Conservation (phyloP, 2,888 invertebrate genomes). For the Alcis repandata region DNA sequence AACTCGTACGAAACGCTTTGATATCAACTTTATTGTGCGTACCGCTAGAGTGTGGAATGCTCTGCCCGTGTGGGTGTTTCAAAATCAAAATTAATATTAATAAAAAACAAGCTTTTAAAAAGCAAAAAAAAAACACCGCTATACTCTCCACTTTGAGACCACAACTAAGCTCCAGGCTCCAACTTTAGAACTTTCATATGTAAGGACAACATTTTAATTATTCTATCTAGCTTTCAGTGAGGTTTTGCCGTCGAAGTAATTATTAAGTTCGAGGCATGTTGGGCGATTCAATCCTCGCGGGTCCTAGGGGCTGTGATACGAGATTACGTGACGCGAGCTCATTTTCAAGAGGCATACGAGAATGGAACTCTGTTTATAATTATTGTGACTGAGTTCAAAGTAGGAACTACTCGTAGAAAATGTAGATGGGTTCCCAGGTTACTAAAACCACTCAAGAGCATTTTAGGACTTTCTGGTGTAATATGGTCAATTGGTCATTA, state of each 20-base stretch:
- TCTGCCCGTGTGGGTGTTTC: too few relatives aligned
- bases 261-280: constrained; percentile 59
- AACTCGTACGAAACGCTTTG: too few relatives aligned
- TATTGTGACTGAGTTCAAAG: not conserved
- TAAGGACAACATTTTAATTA: constrained; percentile 74
- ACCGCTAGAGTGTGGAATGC: too few relatives aligned
- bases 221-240: constrained; percentile 60
- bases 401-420: too few relatives aligned
- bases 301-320: constrained; percentile 8
- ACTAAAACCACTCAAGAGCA: too few relatives aligned
- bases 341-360: not conserved
- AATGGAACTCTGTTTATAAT: not conserved
- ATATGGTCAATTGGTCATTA: too few relatives aligned
- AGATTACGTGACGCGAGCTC: constrained; percentile 5
- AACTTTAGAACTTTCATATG: constrained; percentile 49
- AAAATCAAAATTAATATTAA: too few relatives aligned
- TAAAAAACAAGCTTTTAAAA: too few relatives aligned
- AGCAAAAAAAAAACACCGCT: constrained; percentile 3
- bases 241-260: constrained; percentile 64
- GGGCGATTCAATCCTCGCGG: constrained; percentile 40
- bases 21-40: too few relatives aligned
- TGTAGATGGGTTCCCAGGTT: too few relatives aligned
- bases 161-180: constrained; percentile 11
- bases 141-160: not conserved
- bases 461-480: too few relatives aligned